Conservation (phyloP, 2,113 vertebrate species). For the Empidonax traillii region DNA sequence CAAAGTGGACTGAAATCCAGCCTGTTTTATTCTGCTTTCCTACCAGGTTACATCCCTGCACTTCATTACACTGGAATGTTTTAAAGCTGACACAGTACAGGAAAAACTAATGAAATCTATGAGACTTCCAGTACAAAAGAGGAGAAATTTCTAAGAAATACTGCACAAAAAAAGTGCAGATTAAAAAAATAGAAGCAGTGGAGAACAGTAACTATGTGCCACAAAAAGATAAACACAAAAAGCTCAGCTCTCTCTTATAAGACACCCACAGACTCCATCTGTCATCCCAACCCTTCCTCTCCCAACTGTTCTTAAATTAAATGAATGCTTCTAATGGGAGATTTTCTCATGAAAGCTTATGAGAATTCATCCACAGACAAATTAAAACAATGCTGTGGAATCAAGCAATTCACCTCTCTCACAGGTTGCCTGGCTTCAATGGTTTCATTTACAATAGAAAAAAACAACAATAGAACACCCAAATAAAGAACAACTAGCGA, state of each 20-base stretch:
- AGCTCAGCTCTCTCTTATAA: constrained; percentile 69
- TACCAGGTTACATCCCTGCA: background rate
- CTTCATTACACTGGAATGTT: background rate
- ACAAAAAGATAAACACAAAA: constrained; percentile 59
- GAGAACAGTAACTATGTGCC: constrained; percentile 9
- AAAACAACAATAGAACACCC: background rate
- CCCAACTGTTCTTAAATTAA: constrained; percentile 78
- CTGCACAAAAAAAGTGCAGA: constrained; percentile 36
- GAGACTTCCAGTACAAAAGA: constrained; percentile 26
- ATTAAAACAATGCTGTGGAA: constrained; percentile 72
- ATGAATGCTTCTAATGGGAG: constrained; percentile 71
- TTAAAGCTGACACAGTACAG: constrained; percentile 34
- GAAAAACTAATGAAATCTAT: constrained; percentile 55
- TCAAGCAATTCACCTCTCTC: constrained; percentile 56
- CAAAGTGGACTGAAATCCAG: background rate
- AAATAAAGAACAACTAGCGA: background rate
- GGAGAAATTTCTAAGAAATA: constrained; percentile 51
- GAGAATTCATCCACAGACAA: constrained; percentile 74
- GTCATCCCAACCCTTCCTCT: constrained; percentile 81
- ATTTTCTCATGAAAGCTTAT: constrained; percentile 76
- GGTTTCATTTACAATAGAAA: background rate
- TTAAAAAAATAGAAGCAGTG: constrained; percentile 19
- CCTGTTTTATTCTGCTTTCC: background rate
- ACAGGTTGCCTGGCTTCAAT: constrained; percentile 14
- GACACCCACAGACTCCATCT: constrained; percentile 76